Evolutionary conservation across 92 coral and sea anemone species (phyloP).

Genomic region (Porites rus): DNA sequence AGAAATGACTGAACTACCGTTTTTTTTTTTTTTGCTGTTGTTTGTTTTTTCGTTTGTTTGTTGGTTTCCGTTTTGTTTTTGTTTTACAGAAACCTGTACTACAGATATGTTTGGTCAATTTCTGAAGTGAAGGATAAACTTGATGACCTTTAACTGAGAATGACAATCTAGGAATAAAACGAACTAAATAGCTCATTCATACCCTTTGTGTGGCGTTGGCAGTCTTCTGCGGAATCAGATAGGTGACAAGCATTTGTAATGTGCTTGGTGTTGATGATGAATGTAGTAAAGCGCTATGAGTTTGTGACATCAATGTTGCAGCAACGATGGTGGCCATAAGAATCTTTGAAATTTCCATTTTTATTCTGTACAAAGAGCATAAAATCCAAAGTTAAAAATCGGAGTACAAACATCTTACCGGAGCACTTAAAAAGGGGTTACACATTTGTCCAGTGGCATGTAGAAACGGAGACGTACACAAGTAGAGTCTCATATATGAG

Average conservation of each 20-base stretch:
- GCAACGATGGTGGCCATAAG: slow-evolving; percentile 3
- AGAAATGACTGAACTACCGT: no score
- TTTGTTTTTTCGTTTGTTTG: no score
- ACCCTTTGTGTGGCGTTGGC: slow-evolving; percentile 29
- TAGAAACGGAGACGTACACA: no score
- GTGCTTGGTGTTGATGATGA: not conserved
- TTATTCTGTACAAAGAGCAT: not conserved
- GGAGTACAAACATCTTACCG: no score
- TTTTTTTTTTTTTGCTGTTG: no score
- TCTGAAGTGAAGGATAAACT: no score
- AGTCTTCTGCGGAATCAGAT: not conserved
- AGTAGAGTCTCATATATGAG: no score
- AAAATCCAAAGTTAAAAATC: not conserved
- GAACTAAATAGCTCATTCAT: not conserved
- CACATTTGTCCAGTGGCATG: no score
- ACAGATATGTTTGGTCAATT: no score
- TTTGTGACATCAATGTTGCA: not conserved
- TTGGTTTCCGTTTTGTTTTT: no score
- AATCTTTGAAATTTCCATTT: slow-evolving; percentile 11
- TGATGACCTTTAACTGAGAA: not conserved
- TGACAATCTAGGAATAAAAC: not conserved
- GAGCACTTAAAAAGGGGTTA: no score
- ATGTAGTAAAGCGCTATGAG: not conserved
- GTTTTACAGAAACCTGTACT: no score
- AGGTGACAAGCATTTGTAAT: not conserved